These are phyloP conservation scores for Syngnathus rostellatus DNA, from an alignment of 2,797 vertebrate species.

Conservation along the genomic window DNA sequence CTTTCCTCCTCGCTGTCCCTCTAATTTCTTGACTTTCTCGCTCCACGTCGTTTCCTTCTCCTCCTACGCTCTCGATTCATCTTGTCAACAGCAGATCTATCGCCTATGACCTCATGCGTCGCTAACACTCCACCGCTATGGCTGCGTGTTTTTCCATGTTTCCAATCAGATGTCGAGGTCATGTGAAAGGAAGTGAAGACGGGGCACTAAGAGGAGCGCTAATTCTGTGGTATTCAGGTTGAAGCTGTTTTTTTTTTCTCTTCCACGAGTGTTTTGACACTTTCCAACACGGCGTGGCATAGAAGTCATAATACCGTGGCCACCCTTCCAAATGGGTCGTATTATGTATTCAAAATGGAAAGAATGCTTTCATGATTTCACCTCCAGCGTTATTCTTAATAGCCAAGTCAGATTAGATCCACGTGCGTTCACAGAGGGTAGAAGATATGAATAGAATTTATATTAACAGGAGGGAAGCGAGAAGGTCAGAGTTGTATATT, in stretches of 20 bases:
- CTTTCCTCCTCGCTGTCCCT: not conserved
- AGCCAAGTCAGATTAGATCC: not conserved
- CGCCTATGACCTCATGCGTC: constrained; percentile 34
- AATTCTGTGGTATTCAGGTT: constrained; percentile 42
- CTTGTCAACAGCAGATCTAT: constrained; percentile 40
- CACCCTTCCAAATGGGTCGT: constrained; percentile 20
- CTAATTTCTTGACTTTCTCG: constrained; percentile 12
- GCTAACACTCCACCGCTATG: constrained; percentile 6
- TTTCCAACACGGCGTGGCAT: not conserved
- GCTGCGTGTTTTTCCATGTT: not conserved
- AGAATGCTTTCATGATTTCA: not conserved
- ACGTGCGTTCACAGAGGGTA: not conserved
- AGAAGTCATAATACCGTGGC: constrained; percentile 14
- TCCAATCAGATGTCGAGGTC: not conserved
- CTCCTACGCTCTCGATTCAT: constrained; percentile 22
- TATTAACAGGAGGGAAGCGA: not conserved
- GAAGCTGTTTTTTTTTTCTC: constrained; percentile 24
- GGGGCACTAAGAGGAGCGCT: constrained; percentile 34
- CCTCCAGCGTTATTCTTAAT: not conserved
- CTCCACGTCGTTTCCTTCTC: constrained; percentile 3
- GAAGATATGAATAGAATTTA: not conserved
- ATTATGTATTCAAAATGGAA: constrained; percentile 29
- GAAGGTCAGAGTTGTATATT: not conserved
- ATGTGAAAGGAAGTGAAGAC: constrained; percentile 10
- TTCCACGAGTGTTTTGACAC: constrained; percentile 7